Base-by-base conservation (phyloP, 1,140 invertebrate genomes). In the Drosophila simulans region DNA sequence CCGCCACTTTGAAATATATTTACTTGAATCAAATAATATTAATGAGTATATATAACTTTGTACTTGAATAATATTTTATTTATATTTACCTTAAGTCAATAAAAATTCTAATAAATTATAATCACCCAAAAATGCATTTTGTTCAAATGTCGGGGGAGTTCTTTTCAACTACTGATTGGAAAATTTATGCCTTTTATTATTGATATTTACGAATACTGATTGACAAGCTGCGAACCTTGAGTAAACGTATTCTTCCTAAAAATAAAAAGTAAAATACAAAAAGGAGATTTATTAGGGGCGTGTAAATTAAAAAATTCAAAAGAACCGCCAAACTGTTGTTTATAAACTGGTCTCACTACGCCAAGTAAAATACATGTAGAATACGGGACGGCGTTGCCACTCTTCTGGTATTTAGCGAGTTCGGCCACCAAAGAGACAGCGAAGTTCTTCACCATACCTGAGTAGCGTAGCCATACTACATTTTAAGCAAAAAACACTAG, bases 51-150 rank as follows among this genome's bases (percentile, higher is more conserved):
- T 89, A 91, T 90, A 91, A 91, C 88, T 91, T 91, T 91, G 88
- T 91, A 91, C 88, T 91, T 91, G 88, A 91, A 91, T 91, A 91
- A 91, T 90, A 90, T 88, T 91, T 91, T 91, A 91, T 91, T 91
- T 91, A 86, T 91, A 90, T 90, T 83, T 90, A 84, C 57, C 66
- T 88, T 91, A 91, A 91, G 82, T 84, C 82, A 84, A 90, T 83
- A 91, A 88, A 91, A 88, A 84, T 91, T 91, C 88, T 89, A 91
- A 91, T 91, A 91, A 91, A 86, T 86, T 86, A 91, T 91, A 91
- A 91, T 85, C 88, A 91, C 84, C 78, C 83, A 76, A 88, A 77
- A 70, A 59, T 49, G 66, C 27, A 25, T 70, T 70, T 69, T 37
- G 35, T 64, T 64, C 10, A 4, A 27, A 12, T 66, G 22, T 12